Evolutionary conservation across 2,888 invertebrate genomes (phyloP).

Genomic region (Pachymerium ferrugineum): DNA sequence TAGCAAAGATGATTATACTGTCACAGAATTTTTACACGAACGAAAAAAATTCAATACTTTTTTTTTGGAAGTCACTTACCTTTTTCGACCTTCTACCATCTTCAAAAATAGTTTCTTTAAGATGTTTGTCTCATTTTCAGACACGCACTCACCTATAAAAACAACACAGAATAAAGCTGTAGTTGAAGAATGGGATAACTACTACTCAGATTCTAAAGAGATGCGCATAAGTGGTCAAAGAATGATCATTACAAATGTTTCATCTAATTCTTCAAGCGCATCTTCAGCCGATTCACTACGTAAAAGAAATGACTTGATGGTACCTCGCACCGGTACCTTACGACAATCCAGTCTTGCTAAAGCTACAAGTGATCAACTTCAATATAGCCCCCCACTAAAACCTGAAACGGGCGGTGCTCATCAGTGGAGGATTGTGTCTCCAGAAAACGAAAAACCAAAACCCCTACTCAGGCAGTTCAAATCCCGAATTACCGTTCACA

Average conservation of each 20-base stretch:
- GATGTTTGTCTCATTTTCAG: not conserved
- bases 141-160: not conserved
- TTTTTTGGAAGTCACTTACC: not conserved
- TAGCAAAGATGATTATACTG: too few relatives aligned
- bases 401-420: not conserved
- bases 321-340: too few relatives aligned
- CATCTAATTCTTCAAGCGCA: not conserved
- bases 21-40: too few relatives aligned
- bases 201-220: conserved; percentile 21
- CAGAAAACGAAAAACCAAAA: too few relatives aligned
- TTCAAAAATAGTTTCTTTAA: too few relatives aligned
- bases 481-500: not conserved
- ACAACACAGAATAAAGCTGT: not conserved
- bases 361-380: conserved; percentile 23
- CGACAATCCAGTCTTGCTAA: conserved; percentile 26
- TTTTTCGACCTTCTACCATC: too few relatives aligned
- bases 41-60: too few relatives aligned
- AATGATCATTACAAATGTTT: not conserved
- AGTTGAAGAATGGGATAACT: conserved; percentile 32
- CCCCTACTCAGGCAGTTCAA: not conserved
- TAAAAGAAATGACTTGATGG: too few relatives aligned
- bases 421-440: not conserved
- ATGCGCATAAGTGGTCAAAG: conserved; percentile 30
- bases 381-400: not conserved
- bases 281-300: not conserved